A percentile compares a stretch with the other conserved stretches of the same genome.
Conservation (phyloP, 2,888 invertebrate genomes). For the Campoplex nolae region DNA sequence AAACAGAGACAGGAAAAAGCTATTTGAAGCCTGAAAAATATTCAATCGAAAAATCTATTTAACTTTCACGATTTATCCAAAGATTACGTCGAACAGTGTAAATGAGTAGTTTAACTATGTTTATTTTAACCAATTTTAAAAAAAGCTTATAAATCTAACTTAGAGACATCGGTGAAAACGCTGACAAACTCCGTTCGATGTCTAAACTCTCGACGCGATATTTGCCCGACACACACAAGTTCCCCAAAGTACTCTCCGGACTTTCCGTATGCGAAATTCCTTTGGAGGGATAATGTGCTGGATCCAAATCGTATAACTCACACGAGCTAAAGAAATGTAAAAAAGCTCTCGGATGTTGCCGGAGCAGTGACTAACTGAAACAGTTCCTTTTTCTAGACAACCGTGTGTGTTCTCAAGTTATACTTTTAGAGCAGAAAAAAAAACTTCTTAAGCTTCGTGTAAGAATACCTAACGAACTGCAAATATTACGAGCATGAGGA, state of each 20-base stretch:
- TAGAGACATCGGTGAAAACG: background rate
- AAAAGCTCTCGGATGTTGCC: background rate
- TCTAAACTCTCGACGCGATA: background rate
- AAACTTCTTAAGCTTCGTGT: slow-evolving; percentile 3
- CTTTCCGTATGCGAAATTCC: background rate
- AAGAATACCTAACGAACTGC: slow-evolving; percentile 38
- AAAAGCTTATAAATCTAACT: background rate
- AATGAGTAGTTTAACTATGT: background rate
- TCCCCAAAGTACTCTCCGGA: background rate
- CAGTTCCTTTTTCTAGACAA: background rate
- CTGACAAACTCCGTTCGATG: background rate
- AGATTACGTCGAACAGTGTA: background rate
- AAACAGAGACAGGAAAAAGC: background rate
- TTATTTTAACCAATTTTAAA: background rate
- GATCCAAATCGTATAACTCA: background rate
- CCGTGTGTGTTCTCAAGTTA: background rate
- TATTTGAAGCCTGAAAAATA: too few species aligned
- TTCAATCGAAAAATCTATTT: too few species aligned
- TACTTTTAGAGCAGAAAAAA: background rate
- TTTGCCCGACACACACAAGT: background rate
- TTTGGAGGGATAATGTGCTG: background rate
- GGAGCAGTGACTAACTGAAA: background rate
- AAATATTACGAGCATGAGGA: slow-evolving; percentile 22
- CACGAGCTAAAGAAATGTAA: background rate
- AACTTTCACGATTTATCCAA: background rate